Evolutionary conservation across 2,113 vertebrate genomes (phyloP).

Genomic region (Hiodon alosoides): DNA sequence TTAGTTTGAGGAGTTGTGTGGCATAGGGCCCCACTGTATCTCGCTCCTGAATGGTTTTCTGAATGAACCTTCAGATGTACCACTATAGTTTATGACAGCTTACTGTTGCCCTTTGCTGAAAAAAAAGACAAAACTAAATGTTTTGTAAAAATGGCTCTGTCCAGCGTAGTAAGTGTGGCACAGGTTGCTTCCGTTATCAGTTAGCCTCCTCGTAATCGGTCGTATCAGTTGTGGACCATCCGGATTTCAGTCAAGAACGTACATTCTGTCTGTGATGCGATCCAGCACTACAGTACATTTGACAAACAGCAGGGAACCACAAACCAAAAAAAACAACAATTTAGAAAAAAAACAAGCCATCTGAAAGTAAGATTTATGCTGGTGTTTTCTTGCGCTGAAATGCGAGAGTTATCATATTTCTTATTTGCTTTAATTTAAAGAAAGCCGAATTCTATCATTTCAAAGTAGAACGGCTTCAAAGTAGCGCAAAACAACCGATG

Average conservation of each 20-base stretch:
- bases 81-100: no score
- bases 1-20: no score
- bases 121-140: background rate
- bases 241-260: background rate
- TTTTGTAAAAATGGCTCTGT: background rate
- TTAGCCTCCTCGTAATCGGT: background rate
- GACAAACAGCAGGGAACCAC: constrained; percentile 8
- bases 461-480: background rate
- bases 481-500: background rate
- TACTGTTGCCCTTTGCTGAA: background rate
- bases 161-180: background rate
- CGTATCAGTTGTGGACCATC: background rate
- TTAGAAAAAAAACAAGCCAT: constrained; percentile 6
- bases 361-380: constrained; percentile 6
- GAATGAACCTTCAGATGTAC: no score
- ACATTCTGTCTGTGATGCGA: background rate
- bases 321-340: constrained; percentile 13
- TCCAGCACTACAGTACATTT: background rate
- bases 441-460: constrained; percentile 1
- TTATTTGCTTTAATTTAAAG: constrained; percentile 12
- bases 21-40: no score
- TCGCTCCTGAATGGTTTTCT: no score
- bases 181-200: background rate
- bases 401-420: constrained; percentile 15
- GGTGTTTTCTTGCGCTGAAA: constrained; percentile 1